Conservation (phyloP, 2,113 vertebrate species). For the Datnioides undecimradiatus region DNA sequence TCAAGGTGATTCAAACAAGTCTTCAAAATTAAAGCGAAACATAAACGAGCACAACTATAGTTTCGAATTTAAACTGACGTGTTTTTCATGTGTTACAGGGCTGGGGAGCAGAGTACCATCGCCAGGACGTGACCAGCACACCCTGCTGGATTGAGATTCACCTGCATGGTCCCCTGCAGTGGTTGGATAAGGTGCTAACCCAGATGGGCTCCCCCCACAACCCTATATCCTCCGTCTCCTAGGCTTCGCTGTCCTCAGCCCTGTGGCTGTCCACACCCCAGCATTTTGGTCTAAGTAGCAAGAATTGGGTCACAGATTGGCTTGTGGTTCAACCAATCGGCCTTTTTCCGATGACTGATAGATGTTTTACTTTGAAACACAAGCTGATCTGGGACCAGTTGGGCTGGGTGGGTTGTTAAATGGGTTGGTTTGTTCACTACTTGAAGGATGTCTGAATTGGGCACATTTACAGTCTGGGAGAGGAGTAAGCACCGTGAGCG, state of each 20-base stretch:
- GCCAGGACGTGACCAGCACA: constrained; percentile 98
- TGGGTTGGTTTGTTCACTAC: constrained; percentile 80
- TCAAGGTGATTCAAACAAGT: constrained; percentile 86
- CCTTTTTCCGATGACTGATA: neutral
- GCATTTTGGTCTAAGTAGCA: constrained; percentile 72
- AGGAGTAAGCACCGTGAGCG: constrained; percentile 78
- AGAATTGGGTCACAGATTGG: constrained; percentile 51
- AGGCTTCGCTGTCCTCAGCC: constrained; percentile 69
- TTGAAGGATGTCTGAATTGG: constrained; percentile 94
- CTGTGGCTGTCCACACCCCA: constrained; percentile 66
- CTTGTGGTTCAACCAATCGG: constrained; percentile 46
- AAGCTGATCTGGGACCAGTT: constrained; percentile 55
- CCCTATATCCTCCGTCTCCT: constrained; percentile 98
- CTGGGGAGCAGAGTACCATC: constrained; percentile 99
- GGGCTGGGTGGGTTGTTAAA: constrained; percentile 45
- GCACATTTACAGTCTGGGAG: constrained; percentile 84
- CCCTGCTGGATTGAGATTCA: constrained; percentile 99
- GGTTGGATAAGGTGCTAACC: constrained; percentile 99
- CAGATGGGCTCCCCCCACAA: constrained; percentile 99
- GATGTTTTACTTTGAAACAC: constrained; percentile 52
- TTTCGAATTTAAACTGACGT: neutral
- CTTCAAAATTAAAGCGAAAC: neutral
- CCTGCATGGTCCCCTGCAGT: constrained; percentile 97
- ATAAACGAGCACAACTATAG: neutral
- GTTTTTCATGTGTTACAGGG: constrained; percentile 85